phyloP scores from a whole-genome alignment of 2,888 invertebrate species.

The Mystacides longicornis region DNA sequence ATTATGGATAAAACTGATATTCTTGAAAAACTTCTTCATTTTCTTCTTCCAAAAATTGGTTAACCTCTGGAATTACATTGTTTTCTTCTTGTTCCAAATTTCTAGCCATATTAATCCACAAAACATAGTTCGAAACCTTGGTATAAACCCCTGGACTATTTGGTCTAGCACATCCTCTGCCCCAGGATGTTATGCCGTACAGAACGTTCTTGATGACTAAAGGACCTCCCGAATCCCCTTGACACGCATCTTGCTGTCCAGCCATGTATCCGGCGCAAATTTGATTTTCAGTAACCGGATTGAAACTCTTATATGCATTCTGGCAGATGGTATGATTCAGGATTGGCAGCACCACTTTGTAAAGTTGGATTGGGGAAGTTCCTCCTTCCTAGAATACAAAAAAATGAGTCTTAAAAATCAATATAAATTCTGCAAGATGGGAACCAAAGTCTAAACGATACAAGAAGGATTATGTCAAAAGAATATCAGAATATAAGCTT shows the following conservation, averaged over 20 bases:
- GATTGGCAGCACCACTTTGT: not conserved
- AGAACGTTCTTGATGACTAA: not conserved
- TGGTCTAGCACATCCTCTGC: not conserved
- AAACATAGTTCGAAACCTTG: not conserved
- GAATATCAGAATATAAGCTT: too few relatives aligned
- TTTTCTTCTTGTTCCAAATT: not conserved
- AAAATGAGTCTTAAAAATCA: too few relatives aligned
- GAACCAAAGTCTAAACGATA: too few relatives aligned
- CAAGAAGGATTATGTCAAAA: too few relatives aligned
- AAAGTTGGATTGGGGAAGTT: not conserved
- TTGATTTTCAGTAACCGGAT: not conserved
- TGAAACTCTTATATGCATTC: not conserved
- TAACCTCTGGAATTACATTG: too few relatives aligned
- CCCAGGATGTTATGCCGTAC: not conserved
- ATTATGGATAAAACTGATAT: too few relatives aligned
- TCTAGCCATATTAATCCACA: not conserved
- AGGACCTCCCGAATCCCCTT: conserved; percentile 1
- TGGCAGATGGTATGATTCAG: not conserved
- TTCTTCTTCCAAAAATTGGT: too few relatives aligned
- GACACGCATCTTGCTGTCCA: not conserved
- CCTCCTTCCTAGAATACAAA: not conserved
- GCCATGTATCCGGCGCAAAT: not conserved
- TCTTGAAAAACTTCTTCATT: too few relatives aligned
- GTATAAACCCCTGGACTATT: not conserved
- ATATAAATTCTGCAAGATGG: too few relatives aligned